These are phyloP conservation scores for Ashinkailepas kermadecensis DNA, from an alignment of 2,888 invertebrate genomes.

Conservation along the genomic window DNA sequence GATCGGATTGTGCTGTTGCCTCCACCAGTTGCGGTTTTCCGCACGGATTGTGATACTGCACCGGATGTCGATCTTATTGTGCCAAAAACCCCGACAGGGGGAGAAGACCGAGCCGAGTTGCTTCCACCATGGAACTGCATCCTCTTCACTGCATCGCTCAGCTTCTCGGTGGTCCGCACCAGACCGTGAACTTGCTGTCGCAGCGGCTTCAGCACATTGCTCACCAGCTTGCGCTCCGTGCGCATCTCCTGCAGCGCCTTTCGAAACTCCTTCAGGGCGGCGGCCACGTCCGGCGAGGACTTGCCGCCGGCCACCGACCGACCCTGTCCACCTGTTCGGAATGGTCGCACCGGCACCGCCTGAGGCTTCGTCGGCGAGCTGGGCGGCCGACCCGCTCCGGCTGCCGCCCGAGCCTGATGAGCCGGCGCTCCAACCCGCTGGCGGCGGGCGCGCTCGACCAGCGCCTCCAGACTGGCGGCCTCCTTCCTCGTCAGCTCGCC, in stretches of 20 bases:
- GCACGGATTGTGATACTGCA: too few species aligned
- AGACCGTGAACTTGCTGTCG: background rate
- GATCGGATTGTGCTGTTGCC: too few species aligned
- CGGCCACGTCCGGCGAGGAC: background rate
- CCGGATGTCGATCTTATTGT: too few species aligned
- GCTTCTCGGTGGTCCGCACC: background rate
- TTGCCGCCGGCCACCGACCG: background rate
- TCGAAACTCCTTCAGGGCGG: background rate
- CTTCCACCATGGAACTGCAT: background rate
- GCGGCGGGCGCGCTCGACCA: background rate
- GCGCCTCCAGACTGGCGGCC: background rate
- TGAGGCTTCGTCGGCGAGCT: too few species aligned
- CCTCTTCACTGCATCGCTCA: background rate
- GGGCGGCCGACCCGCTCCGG: background rate
- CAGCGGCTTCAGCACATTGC: background rate
- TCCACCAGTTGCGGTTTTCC: too few species aligned
- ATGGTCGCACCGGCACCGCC: background rate
- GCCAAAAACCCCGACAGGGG: too few species aligned
- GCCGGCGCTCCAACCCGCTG: background rate
- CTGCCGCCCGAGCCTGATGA: background rate
- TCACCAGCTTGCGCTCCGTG: background rate
- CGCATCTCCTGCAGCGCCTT: background rate
- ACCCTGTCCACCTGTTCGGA: background rate
- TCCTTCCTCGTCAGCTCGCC: background rate
- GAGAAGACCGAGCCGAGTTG: too few species aligned